These are phyloP conservation scores for Bombus impatiens DNA, from an alignment of 1,140 invertebrate genomes.

Conservation along the genomic window DNA sequence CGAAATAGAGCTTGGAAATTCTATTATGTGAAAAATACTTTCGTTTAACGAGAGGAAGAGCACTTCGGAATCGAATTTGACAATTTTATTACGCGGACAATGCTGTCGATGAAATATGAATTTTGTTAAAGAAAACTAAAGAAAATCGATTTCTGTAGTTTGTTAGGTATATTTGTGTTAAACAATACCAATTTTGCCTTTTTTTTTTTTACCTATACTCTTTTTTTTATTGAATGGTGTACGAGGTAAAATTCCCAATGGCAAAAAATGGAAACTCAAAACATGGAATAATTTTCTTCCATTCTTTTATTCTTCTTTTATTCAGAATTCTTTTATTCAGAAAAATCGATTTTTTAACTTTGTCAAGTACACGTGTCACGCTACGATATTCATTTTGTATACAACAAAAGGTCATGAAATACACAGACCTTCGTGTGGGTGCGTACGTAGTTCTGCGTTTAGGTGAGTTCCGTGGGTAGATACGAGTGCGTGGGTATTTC, in stretches of 20 bases:
- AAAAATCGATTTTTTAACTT: background rate
- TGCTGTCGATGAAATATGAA: too few relatives aligned
- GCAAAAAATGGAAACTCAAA: background rate
- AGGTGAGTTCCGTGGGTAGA: background rate
- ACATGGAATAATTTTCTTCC: background rate
- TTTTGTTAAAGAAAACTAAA: too few relatives aligned
- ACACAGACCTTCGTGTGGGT: too few relatives aligned
- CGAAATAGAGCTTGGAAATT: too few relatives aligned
- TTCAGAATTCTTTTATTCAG: background rate
- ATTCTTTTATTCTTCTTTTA: too few relatives aligned
- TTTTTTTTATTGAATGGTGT: background rate
- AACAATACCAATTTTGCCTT: background rate
- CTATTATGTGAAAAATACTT: too few relatives aligned
- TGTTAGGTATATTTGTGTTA: background rate
- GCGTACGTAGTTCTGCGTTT: background rate
- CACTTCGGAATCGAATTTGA: too few relatives aligned
- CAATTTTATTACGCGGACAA: too few relatives aligned
- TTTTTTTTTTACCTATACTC: background rate
- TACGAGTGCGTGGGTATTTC: background rate
- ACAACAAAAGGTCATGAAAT: background rate
- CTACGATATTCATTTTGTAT: background rate
- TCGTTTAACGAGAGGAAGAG: too few relatives aligned
- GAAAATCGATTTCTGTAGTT: too few relatives aligned
- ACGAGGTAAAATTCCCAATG: background rate
- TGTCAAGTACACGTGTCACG: background rate